A percentile compares a stretch with the other conserved stretches of the same genome.
Evolutionary conservation across 2,888 invertebrate genomes (phyloP).

Genomic region (Mesochorus sp.): DNA sequence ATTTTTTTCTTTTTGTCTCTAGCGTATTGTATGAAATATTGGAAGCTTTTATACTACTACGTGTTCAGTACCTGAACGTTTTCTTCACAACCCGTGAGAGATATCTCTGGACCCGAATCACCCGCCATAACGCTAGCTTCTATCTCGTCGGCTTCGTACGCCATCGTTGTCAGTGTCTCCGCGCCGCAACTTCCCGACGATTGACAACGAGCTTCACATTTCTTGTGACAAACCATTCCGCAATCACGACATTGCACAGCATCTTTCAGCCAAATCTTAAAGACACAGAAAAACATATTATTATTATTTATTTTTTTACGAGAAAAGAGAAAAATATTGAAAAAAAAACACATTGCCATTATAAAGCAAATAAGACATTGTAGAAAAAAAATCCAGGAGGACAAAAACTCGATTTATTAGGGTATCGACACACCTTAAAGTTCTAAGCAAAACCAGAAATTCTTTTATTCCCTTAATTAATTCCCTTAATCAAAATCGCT

Average conservation of each 20-base stretch:
- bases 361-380: no score
- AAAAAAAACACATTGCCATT: no score
- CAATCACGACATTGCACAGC: constrained; percentile 96
- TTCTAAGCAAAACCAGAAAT: no score
- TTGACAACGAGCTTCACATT: constrained; percentile 95
- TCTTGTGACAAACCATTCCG: constrained; percentile 96
- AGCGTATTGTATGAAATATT: constrained; percentile 62
- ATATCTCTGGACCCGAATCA: constrained; percentile 79
- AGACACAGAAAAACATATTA: neutral
- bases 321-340: no score
- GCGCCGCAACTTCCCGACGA: constrained; percentile 86
- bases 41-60: constrained; percentile 75
- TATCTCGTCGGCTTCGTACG: constrained; percentile 78
- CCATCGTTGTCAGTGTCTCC: constrained; percentile 74
- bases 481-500: no score
- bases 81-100: constrained; percentile 80
- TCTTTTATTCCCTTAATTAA: no score
- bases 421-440: no score
- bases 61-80: constrained; percentile 81
- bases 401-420: no score
- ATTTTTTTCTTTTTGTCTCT: constrained; percentile 16
- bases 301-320: no score
- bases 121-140: constrained; percentile 72
- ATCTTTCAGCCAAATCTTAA: constrained; percentile 97
- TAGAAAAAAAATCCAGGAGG: no score